Evolutionary conservation across 2,797 vertebrate species (phyloP), one percentile per base, ranked within the genome.

Genomic region (Eulemur rubriventer): DNA sequence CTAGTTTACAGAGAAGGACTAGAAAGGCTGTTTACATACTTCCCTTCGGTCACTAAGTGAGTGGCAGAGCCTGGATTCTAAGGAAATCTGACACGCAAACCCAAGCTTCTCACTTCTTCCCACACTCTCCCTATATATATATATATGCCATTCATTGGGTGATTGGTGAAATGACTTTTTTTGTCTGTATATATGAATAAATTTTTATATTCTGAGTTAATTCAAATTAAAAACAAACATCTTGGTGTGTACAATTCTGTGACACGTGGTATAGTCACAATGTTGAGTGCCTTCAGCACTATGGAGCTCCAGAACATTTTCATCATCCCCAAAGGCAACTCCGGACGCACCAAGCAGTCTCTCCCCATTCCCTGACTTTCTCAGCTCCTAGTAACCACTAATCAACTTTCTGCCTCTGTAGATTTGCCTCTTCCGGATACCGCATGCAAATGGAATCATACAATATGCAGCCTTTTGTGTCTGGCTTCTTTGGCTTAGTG

Each of bases 151-250:
- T 59, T 80, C 30, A 26, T n/a, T 78, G 73, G 26, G 57, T 9
- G 41, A 10, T 38, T 69, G 30, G 76, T 63, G 41, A 67, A 67
- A 78, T 24, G 35, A 43, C 14, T 28, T 38, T 84, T 70, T 70
- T 78, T 43, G 38, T 78, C n/a, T 89, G 3, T 20, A 61, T 4
- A 22, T 69, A 59, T n/a, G 33, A 90, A 38, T 38, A 83, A 20
- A 30, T 38, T 94, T 96, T 92, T 94, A 63, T 59, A 81, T 38
- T 26, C 24, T 18, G 52, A 89, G 17, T 46, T 6, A 91, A 78
- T 69, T 61, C 93, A 91, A 82, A 35, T 75, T 20, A 41, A 78
- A 87, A 86, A 5, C 1, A 87, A 65, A 65, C 43, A 89, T 43
- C 57, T 96, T 43, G 26, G 50, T 30, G 11, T 93, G 4, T 17